Percentiles rank a stretch among this genome's conserved stretches.
phyloP scores from a whole-genome alignment of 2,888 invertebrate species.

The Phorcus lineatus region DNA sequence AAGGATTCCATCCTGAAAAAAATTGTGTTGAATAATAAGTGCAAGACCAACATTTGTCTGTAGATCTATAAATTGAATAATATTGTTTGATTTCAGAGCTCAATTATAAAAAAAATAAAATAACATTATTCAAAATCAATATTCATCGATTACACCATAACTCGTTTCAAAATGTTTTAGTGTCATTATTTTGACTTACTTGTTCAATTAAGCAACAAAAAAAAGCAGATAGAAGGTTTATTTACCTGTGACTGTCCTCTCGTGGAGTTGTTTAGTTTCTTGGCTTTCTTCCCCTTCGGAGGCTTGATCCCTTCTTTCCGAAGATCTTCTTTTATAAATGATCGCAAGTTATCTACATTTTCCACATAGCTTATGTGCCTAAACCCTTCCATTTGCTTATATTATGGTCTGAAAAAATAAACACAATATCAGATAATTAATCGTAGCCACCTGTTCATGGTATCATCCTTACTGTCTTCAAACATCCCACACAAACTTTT shows the following conservation, averaged over 20 bases:
- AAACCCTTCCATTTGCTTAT: constrained; percentile 35
- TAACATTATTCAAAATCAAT: no score
- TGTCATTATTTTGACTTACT: not conserved
- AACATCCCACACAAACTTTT: constrained; percentile 51
- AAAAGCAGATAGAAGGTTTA: not conserved
- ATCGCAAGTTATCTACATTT: constrained; percentile 58
- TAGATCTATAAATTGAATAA: no score
- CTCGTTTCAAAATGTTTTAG: no score
- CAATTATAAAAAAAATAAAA: no score
- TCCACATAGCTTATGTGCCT: constrained; percentile 62
- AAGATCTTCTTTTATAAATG: constrained; percentile 66
- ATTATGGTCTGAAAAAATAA: constrained; percentile 5
- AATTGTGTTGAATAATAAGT: not conserved
- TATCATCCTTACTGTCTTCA: constrained; percentile 48
- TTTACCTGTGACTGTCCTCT: constrained; percentile 21
- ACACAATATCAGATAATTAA: constrained; percentile 14
- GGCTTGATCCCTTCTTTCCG: constrained; percentile 69
- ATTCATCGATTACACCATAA: no score
- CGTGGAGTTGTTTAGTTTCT: constrained; percentile 47
- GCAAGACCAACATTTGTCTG: not conserved
- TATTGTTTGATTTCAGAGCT: no score
- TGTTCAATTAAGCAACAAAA: no score
- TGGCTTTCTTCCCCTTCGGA: constrained; percentile 67
- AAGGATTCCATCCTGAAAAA: constrained; percentile 40
- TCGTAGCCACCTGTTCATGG: not conserved